These are phyloP conservation scores for Anniella stebbinsi DNA, from an alignment of 2,797 vertebrate genomes.

Conservation along the genomic window DNA sequence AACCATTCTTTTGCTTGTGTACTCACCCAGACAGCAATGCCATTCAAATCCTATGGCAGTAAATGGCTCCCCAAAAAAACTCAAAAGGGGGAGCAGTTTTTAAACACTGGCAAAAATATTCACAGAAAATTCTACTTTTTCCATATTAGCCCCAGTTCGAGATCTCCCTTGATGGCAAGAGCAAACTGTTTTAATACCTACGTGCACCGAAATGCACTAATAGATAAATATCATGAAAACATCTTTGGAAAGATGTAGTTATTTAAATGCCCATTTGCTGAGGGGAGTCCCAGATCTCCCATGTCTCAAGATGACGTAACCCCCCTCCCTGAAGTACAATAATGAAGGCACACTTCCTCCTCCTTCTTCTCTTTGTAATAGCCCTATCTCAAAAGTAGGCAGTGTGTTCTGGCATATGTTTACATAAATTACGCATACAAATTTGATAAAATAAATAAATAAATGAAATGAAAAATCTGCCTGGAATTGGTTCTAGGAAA, in stretches of 20 bases:
- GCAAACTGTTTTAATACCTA: neutral
- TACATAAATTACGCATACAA: slow-evolving; percentile 13
- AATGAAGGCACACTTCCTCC: neutral
- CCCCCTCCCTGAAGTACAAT: neutral
- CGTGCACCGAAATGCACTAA: neutral
- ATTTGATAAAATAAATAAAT: neutral
- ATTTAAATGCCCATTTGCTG: neutral
- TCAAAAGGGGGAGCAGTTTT: neutral
- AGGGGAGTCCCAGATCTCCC: neutral
- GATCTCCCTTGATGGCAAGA: neutral
- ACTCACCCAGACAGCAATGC: slow-evolving; percentile 17
- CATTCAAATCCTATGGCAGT: neutral
- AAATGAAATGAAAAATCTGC: neutral
- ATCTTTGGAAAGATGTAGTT: neutral
- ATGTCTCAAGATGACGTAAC: neutral
- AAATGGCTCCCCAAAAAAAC: neutral
- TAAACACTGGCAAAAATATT: neutral
- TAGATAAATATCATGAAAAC: neutral
- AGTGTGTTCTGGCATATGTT: slow-evolving; percentile 22
- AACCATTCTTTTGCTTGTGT: neutral
- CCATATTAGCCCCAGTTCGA: too few relatives aligned
- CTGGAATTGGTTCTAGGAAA: slow-evolving; percentile 22
- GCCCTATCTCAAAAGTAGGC: slow-evolving; percentile 10
- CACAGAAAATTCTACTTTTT: too few relatives aligned
- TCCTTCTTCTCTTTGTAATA: neutral